phyloP scores from a whole-genome alignment of 2,113 vertebrate genomes.

The Narcine bancroftii region DNA sequence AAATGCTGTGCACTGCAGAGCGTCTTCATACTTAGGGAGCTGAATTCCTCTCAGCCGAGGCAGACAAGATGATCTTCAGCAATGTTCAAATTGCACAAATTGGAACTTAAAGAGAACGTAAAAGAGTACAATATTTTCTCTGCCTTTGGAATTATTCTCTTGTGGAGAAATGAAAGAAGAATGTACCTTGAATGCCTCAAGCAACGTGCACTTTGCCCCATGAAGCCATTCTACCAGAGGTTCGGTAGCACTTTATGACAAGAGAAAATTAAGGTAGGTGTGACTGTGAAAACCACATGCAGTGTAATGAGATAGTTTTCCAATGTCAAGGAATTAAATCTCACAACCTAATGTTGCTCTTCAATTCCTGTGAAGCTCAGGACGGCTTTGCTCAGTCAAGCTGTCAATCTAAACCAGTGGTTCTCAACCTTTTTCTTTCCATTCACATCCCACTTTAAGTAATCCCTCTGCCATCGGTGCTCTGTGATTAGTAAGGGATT shows the following conservation, averaged over 20 bases:
- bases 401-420: background rate
- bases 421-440: too few species aligned
- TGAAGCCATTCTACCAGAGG: background rate
- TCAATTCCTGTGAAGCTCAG: background rate
- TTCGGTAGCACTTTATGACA: background rate
- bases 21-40: background rate
- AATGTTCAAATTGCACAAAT: background rate
- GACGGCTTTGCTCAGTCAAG: background rate
- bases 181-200: slow-evolving; percentile 9
- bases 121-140: background rate
- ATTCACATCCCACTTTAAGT: too few species aligned
- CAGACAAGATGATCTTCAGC: background rate
- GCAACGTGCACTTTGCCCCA: background rate
- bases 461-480: too few species aligned
- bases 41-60: background rate
- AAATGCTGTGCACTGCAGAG: background rate
- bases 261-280: slow-evolving; percentile 17
- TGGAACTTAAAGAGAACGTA: background rate
- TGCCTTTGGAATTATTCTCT: background rate
- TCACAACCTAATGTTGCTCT: background rate
- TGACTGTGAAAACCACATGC: background rate
- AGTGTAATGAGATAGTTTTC: background rate
- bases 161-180: background rate
- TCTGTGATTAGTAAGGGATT: too few species aligned
- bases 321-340: background rate